phyloP scores from a whole-genome alignment of 2,888 invertebrate species.

The Panopea generosa region DNA sequence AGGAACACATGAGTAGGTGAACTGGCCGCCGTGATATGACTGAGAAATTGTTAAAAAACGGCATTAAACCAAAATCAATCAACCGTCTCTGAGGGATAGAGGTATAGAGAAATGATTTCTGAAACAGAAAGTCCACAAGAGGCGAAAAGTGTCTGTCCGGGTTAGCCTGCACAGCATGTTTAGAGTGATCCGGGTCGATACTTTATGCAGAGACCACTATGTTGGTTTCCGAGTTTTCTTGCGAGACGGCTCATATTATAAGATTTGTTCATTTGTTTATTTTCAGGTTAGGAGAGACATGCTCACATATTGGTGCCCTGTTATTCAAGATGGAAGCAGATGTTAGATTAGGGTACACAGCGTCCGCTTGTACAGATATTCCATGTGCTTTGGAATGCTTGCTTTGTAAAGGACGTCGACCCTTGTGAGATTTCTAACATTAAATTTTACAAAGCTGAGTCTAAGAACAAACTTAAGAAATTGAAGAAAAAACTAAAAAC shows the following conservation, averaged over 20 bases:
- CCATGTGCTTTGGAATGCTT: constrained; percentile 35
- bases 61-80: too few species aligned
- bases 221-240: too few species aligned
- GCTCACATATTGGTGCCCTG: constrained; percentile 30
- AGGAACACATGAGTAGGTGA: too few species aligned
- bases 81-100: too few species aligned
- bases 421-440: constrained; percentile 17
- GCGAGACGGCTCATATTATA: neutral
- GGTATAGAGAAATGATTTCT: too few species aligned
- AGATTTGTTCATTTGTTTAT: neutral
- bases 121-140: too few species aligned
- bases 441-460: constrained; percentile 20
- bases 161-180: too few species aligned
- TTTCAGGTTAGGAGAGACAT: constrained; percentile 33
- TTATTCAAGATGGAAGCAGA: constrained; percentile 37
- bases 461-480: neutral
- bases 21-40: too few species aligned
- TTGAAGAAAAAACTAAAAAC: neutral
- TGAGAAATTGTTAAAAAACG: too few species aligned
- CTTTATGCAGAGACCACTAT: too few species aligned
- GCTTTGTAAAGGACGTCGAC: constrained; percentile 19
- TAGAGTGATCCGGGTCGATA: too few species aligned
- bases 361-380: constrained; percentile 25
- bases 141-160: too few species aligned
- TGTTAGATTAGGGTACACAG: constrained; percentile 30